phyloP scores from a whole-genome alignment of 2,888 invertebrate species.

The Sminthurinus aureus region DNA sequence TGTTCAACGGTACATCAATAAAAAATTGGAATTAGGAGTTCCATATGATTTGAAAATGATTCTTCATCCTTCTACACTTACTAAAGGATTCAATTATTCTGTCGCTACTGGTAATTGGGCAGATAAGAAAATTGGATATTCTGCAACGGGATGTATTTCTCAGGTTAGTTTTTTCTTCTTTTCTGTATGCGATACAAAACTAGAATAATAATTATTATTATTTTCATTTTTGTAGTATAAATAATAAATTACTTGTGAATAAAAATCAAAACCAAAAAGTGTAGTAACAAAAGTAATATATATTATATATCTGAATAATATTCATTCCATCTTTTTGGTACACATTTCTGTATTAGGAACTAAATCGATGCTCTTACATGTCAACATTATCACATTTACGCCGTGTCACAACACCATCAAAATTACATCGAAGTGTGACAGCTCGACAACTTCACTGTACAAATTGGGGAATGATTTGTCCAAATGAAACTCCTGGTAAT shows the following conservation, averaged over 20 bases:
- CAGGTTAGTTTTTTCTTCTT: conserved; percentile 61
- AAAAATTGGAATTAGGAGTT: conserved; percentile 69
- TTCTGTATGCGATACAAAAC: too few species aligned
- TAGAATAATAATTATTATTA: conserved; percentile 11
- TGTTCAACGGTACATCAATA: conserved; percentile 68
- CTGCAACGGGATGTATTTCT: conserved; percentile 69
- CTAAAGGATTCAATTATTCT: conserved; percentile 69
- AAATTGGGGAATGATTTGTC: conserved; percentile 65
- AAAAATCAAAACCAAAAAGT: too few species aligned
- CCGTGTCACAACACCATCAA: conserved; percentile 68
- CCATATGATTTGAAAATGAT: conserved; percentile 69
- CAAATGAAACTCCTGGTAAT: conserved; percentile 40
- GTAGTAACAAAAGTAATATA: too few species aligned
- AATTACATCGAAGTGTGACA: conserved; percentile 70
- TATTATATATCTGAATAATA: too few species aligned
- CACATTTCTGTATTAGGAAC: conserved; percentile 25
- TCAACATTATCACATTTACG: conserved; percentile 70
- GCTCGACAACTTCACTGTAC: conserved; percentile 72
- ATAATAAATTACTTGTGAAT: background rate
- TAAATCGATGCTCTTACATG: conserved; percentile 61
- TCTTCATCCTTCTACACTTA: conserved; percentile 68
- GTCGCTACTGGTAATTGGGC: conserved; percentile 73
- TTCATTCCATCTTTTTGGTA: background rate
- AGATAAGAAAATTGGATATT: conserved; percentile 71
- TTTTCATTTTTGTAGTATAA: conserved; percentile 11